A percentile compares a stretch with the other conserved stretches of the same genome.
Evolutionary conservation across 92 coral and sea anemone genomes (phyloP).

Genomic region (Zoanthus solanderi): DNA sequence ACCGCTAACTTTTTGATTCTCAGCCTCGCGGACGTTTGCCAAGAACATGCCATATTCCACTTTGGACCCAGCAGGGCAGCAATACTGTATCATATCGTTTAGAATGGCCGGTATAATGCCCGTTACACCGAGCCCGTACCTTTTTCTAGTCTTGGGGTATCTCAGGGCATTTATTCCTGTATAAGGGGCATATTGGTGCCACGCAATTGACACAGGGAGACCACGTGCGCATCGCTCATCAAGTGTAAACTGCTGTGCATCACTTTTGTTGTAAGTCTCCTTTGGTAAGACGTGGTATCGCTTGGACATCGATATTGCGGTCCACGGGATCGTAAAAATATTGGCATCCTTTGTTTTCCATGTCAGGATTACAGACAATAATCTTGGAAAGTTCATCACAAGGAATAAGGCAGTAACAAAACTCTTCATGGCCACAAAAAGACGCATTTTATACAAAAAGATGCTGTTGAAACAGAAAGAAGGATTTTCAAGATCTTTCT

Average conservation of each 20-base stretch:
- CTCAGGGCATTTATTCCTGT: slow-evolving; percentile 36
- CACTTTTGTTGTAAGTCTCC: slow-evolving; percentile 23
- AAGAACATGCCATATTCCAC: slow-evolving; percentile 82
- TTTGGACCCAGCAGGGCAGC: slow-evolving; percentile 78
- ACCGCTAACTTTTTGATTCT: slow-evolving; percentile 58
- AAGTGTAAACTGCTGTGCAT: slow-evolving; percentile 42
- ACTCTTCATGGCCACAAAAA: neutral
- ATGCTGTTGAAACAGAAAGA: neutral
- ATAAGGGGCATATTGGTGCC: slow-evolving; percentile 86
- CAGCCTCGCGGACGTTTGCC: slow-evolving; percentile 74
- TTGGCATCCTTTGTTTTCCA: slow-evolving; percentile 28
- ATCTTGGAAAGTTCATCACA: neutral
- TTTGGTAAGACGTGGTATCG: neutral
- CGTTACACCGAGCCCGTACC: slow-evolving; percentile 63
- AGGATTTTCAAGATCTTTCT: too few species aligned
- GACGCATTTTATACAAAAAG: too few species aligned
- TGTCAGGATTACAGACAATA: neutral
- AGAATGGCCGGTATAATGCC: slow-evolving; percentile 81
- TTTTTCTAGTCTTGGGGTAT: slow-evolving; percentile 44
- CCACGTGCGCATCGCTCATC: slow-evolving; percentile 81
- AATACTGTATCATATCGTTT: slow-evolving; percentile 49
- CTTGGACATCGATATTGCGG: slow-evolving; percentile 33
- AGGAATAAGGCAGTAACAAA: neutral
- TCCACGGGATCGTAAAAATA: slow-evolving; percentile 32
- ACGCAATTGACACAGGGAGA: slow-evolving; percentile 82